Conservation (phyloP, 2,113 vertebrate genomes). For the Lepidothrix coronata region DNA sequence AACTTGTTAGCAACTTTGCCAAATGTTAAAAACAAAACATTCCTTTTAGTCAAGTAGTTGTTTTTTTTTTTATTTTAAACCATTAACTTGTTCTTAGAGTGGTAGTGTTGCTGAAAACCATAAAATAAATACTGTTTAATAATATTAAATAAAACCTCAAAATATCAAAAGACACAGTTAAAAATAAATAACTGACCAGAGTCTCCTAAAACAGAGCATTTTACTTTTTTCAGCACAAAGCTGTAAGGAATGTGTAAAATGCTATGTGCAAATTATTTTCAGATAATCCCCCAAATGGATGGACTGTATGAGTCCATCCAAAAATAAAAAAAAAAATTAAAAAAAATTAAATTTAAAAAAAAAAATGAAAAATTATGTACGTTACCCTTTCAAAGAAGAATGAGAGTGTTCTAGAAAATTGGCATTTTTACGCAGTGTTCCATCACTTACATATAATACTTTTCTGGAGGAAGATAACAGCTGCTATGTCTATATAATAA, state of each 20-base stretch:
- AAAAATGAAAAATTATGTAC: neutral
- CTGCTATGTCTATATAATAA: neutral
- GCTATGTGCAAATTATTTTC: neutral
- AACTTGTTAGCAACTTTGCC: neutral
- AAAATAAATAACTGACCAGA: neutral
- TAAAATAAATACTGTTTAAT: neutral
- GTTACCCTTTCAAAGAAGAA: neutral
- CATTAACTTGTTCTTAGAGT: neutral
- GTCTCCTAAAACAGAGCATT: neutral
- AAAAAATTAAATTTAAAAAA: too few species aligned
- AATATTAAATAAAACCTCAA: neutral
- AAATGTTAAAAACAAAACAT: neutral
- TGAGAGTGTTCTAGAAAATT: neutral
- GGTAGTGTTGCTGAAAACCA: neutral
- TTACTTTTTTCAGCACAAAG: neutral
- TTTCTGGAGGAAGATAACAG: neutral
- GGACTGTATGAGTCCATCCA: neutral
- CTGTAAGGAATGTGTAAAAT: neutral
- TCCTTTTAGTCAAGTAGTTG: neutral
- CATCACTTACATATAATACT: neutral
- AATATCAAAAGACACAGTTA: neutral
- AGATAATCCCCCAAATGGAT: neutral
- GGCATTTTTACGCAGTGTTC: neutral
- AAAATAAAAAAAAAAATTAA: neutral
- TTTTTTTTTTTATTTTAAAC: neutral